Base-by-base conservation (phyloP, 2,113 vertebrate species). In the Rhizomys pruinosus region DNA sequence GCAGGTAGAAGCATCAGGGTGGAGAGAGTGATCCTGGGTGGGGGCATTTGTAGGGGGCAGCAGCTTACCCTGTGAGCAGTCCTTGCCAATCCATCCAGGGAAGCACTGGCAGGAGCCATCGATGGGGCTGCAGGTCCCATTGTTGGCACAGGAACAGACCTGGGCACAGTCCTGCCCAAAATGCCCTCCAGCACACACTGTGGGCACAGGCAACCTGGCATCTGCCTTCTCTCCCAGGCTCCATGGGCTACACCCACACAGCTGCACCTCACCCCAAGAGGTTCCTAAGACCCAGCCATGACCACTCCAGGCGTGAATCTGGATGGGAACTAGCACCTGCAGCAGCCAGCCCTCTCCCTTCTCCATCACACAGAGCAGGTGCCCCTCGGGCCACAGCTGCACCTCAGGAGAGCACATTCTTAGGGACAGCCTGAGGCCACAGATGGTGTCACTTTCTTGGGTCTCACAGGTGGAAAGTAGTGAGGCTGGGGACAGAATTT, bases 91-190 rank as follows among this genome's bases (percentile, higher is more conserved):
- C 99, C 99, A 99, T 59, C 99, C 99, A 0, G 99, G 99, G 74
- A 99, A 99, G 47, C 99, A 99, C 87, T 99, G 99, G 94, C 99
- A 99, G 3, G 99, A 99, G 34, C 99, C 99, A 7, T 99, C 99
- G 0, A 99, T 99, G 63, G 99, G 99, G 81, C 99, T 99, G 98
- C 99, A 99, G 57, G 99, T 99, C 87, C 99, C 99, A 0, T 99
- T 99, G 98, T 99, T 99, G 39, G 99, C 99, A 97, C 99, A 99
- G 96, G 98, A 97, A 39, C 99, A 99, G 92, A 98, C 95, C 96
- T 99, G 98, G 0, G 98, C 98, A 68, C 99, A 99, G 92, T 98
- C 98, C 97, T 99, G 98, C 74, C 99, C 99, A 0, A 98, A 99
- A 84, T 97, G 98, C 88, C 99, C 99, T 61, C 98, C 99, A 68